These are phyloP conservation scores for Mimachlamys varia DNA, from an alignment of 2,888 invertebrate species.

Conservation along the genomic window DNA sequence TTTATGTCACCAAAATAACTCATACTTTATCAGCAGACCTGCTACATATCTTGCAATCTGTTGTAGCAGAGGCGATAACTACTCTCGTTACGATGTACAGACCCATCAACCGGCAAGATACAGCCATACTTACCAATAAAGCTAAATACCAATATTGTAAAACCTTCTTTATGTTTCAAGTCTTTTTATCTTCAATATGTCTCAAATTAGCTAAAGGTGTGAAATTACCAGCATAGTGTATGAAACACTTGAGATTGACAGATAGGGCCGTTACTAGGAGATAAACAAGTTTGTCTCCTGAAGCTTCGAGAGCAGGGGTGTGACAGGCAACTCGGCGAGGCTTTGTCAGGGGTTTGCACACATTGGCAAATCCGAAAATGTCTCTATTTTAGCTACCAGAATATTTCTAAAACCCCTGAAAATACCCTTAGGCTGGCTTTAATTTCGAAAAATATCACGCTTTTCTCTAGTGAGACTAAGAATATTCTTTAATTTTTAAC, in stretches of 20 bases:
- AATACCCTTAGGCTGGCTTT: too few species aligned
- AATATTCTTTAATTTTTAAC: too few species aligned
- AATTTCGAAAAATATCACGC: too few species aligned
- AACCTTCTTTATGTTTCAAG: background rate
- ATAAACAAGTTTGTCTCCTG: background rate
- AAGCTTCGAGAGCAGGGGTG: background rate
- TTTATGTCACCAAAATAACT: background rate
- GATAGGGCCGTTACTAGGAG: background rate
- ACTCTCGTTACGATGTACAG: background rate
- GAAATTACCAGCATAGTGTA: background rate
- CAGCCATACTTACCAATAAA: background rate
- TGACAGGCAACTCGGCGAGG: background rate
- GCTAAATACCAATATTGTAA: background rate
- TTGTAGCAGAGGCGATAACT: background rate
- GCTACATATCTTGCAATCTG: background rate
- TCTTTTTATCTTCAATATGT: background rate
- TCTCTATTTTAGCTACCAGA: too few species aligned
- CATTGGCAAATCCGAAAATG: too few species aligned
- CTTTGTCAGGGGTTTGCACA: too few species aligned
- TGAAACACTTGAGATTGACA: background rate
- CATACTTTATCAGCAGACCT: background rate
- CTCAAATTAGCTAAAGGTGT: background rate
- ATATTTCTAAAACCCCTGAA: too few species aligned
- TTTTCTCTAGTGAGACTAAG: too few species aligned
- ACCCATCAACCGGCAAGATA: background rate